These are phyloP conservation scores for Tenthredo livida DNA, from an alignment of 2,888 invertebrate species.

Conservation along the genomic window DNA sequence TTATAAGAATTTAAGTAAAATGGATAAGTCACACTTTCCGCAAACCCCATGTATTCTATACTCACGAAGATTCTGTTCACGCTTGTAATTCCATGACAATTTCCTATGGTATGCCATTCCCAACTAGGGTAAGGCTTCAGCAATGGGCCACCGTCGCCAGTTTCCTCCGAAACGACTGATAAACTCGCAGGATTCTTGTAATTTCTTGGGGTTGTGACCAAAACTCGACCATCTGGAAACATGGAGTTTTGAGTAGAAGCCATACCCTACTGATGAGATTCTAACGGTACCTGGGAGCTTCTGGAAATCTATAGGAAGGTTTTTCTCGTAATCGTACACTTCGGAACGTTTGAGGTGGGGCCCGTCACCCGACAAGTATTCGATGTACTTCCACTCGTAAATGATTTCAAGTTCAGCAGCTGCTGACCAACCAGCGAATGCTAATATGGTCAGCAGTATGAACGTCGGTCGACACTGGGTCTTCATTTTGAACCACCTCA, in stretches of 20 bases:
- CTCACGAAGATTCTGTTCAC: slow-evolving; percentile 87
- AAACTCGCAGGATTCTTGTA: slow-evolving; percentile 84
- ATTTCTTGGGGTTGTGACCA: slow-evolving; percentile 80
- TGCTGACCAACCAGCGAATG: background rate
- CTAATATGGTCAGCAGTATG: background rate
- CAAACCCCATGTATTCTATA: slow-evolving; percentile 58
- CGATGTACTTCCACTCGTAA: slow-evolving; percentile 26
- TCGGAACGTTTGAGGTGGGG: no score
- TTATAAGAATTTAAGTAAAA: background rate
- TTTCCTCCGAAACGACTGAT: background rate
- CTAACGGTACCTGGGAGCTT: background rate
- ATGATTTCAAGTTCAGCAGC: background rate
- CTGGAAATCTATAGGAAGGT: background rate
- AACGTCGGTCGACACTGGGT: background rate
- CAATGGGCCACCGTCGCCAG: slow-evolving; percentile 76
- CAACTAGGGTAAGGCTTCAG: slow-evolving; percentile 84
- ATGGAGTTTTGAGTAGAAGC: background rate
- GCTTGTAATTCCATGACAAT: slow-evolving; percentile 85
- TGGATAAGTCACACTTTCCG: background rate
- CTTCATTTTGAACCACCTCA: background rate
- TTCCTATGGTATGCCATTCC: slow-evolving; percentile 80
- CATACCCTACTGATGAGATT: background rate
- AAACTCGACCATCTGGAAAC: background rate
- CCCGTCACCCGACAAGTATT: no score
- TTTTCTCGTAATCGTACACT: background rate